A percentile compares a stretch with the other conserved stretches of the same genome.
Conservation (phyloP, 2,113 vertebrate genomes). For the Elanus axillaris region DNA sequence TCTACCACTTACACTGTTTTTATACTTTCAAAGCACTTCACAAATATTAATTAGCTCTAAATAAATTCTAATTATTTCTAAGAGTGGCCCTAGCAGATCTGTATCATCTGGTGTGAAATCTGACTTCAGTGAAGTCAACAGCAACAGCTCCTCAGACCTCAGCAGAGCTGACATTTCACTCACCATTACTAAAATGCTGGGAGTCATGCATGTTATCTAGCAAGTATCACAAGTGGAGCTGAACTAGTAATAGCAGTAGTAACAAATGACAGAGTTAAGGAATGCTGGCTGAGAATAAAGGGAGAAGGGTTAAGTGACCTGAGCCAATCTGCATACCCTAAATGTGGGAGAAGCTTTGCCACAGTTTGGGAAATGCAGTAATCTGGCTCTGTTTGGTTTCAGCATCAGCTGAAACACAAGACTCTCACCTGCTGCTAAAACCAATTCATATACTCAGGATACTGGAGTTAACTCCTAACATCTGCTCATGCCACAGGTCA, state of each 20-base stretch:
- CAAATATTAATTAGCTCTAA: slow-evolving; percentile 51
- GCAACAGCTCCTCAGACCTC: slow-evolving; percentile 40
- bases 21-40: slow-evolving; percentile 10
- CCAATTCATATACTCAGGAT: background rate
- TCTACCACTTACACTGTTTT: background rate
- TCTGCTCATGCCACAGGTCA: background rate
- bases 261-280: background rate
- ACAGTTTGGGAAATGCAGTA: background rate
- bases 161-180: background rate
- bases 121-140: slow-evolving; percentile 31
- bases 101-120: slow-evolving; percentile 53
- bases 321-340: background rate
- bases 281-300: background rate
- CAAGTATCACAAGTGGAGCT: background rate
- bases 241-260: background rate
- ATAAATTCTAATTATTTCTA: slow-evolving; percentile 55
- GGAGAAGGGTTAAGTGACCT: background rate
- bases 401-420: background rate
- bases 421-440: background rate
- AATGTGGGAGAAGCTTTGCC: background rate
- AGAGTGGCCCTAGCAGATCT: slow-evolving; percentile 32
- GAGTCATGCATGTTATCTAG: background rate
- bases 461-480: background rate
- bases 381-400: background rate
- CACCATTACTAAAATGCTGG: background rate